A percentile compares a stretch with the other conserved stretches of the same genome.
Conservation (phyloP, 2,113 vertebrate species). For the Arvicanthis niloticus region DNA sequence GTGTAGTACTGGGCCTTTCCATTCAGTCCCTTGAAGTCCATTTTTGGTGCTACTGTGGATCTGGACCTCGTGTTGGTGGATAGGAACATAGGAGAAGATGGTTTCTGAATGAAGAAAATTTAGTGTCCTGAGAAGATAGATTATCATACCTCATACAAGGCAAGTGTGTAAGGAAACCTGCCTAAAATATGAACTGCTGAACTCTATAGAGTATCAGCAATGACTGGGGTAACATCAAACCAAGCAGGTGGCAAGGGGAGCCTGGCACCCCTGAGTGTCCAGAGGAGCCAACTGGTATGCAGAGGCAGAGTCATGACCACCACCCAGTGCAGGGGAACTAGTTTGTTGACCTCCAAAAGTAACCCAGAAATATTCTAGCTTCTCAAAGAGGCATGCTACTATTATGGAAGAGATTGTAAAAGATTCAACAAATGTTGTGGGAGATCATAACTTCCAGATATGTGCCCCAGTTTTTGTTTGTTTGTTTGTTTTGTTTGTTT, state of each 20-base stretch:
- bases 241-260: neutral
- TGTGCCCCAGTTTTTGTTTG: neutral
- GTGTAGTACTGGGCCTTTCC: neutral
- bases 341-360: neutral
- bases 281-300: neutral
- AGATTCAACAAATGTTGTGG: neutral
- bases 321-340: neutral
- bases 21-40: neutral
- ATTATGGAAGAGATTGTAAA: neutral
- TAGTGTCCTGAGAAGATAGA: neutral
- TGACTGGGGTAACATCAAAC: neutral
- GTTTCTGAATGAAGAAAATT: neutral
- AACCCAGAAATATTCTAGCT: neutral
- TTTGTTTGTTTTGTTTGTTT: neutral
- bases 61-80: neutral
- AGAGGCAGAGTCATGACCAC: neutral
- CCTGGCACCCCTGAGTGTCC: neutral
- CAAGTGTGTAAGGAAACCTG: neutral
- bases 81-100: neutral
- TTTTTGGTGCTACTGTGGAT: neutral
- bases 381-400: neutral
- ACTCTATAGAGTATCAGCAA: neutral
- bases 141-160: neutral
- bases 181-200: neutral
- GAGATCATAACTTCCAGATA: neutral